Evolutionary conservation across 2,113 vertebrate species (phyloP).

Genomic region (Zosterops pallidus): DNA sequence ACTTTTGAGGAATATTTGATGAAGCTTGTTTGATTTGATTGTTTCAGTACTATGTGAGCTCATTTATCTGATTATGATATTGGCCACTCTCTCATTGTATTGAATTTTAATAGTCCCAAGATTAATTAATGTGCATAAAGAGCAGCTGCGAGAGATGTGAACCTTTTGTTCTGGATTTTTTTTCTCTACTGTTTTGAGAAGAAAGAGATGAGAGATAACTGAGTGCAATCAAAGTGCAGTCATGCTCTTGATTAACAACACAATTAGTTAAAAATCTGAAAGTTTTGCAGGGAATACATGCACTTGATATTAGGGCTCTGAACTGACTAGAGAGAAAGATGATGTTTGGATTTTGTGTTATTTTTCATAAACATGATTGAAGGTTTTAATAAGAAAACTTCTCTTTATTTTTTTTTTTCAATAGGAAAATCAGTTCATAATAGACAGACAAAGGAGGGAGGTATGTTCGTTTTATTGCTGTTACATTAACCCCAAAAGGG

Average conservation of each 20-base stretch:
- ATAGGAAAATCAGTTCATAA: background rate
- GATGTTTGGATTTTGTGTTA: background rate
- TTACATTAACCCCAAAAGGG: background rate
- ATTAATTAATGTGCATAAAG: slow-evolving; percentile 41
- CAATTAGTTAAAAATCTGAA: background rate
- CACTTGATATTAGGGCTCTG: background rate
- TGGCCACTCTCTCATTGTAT: slow-evolving; percentile 37
- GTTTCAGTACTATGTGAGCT: slow-evolving; percentile 21
- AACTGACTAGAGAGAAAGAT: background rate
- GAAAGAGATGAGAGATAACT: slow-evolving; percentile 5
- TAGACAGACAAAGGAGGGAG: background rate
- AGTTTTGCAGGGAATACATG: background rate
- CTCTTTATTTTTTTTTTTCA: background rate
- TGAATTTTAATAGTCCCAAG: slow-evolving; percentile 37
- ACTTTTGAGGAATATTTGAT: slow-evolving; percentile 46
- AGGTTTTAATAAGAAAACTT: background rate
- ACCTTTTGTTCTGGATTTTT: slow-evolving; percentile 22
- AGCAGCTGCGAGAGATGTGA: background rate
- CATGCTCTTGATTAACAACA: slow-evolving; percentile 35
- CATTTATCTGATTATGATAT: slow-evolving; percentile 37
- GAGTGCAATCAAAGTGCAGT: slow-evolving; percentile 6
- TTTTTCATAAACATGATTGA: background rate
- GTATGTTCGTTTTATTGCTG: background rate
- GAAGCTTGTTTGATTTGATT: slow-evolving; percentile 55
- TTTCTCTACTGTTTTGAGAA: background rate